Base-by-base conservation (phyloP, 2,797 vertebrate genomes). In the Coreius guichenoti region DNA sequence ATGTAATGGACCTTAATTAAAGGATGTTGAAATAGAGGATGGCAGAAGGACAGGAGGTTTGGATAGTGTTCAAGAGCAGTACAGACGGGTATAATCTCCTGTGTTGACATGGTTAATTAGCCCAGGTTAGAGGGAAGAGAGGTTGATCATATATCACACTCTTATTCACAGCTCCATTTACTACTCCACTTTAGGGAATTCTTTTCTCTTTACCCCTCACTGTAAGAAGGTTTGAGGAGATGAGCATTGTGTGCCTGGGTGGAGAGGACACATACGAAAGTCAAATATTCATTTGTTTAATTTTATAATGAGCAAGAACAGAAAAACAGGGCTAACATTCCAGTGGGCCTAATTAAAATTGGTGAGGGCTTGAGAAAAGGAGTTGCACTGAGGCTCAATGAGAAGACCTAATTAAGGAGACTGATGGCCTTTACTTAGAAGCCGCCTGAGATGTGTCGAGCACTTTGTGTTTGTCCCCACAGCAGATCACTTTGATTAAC, bases 381-480 rank as follows among this genome's bases (percentile, higher is more conserved):
- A 94, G 95, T 93, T 93, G 94, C 96, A 90, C 96, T 93, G 91
- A 96, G 95, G 93, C 93, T 95, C 94, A 92, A 92, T 92, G 95
- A 96, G 96, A 97, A 95, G 93, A 89, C 94, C 96, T 98, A 98
- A 98, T 98, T 98, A 98, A 95, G 92, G 95, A 96, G 96, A 97
- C 94, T 96, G 96, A 98, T 98, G 95, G 96, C 93, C 96, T 97
- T 97, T 96, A 95, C 94, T 96, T 96, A 94, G 93, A 94, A 95
- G 92, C 92, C 96, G 73, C 95, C 91, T 88, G 95, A 95, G 95
- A 95, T 90, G 89, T 86, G 33, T 88, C 72, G 90, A 80, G 70
- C 75, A 76, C 77, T 68, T 84, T 84, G 61, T 88, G 89, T 86
- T 85, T 86, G 87, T 86, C 86, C 82, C 69, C 45, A 33, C 49